A percentile compares a stretch with the other conserved stretches of the same genome.
phyloP scores from a whole-genome alignment of 64 coral and sea anemone genomes.

The Anthopleura sola region DNA sequence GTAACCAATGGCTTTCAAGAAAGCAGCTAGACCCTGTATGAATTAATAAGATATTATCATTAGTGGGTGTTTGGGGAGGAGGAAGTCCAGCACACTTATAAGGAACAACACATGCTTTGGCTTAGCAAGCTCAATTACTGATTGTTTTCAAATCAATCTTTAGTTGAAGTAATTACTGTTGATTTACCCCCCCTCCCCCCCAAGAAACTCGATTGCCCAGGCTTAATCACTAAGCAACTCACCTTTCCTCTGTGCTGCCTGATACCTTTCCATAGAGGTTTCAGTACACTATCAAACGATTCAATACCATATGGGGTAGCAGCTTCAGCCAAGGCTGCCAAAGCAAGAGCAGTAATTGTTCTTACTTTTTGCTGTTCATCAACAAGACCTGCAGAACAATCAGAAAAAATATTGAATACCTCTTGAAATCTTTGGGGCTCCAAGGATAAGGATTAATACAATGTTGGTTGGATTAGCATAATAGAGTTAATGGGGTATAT shows the following conservation, averaged over 20 bases:
- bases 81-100: too few species aligned
- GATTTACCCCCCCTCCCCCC: too few species aligned
- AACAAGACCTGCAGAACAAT: constrained; percentile 69
- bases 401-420: background rate
- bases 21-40: constrained; percentile 91
- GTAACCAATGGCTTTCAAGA: constrained; percentile 97
- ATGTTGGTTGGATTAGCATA: too few species aligned
- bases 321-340: constrained; percentile 97
- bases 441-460: too few species aligned
- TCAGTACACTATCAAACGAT: constrained; percentile 99
- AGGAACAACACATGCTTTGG: too few species aligned
- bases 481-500: too few species aligned
- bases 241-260: constrained; percentile 99
- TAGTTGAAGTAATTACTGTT: too few species aligned
- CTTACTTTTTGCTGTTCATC: constrained; percentile 99
- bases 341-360: constrained; percentile 99
- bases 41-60: background rate
- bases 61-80: too few species aligned
- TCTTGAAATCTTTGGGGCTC: too few species aligned
- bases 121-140: too few species aligned
- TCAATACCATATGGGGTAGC: constrained; percentile 99
- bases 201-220: too few species aligned
- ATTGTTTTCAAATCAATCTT: too few species aligned
- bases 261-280: constrained; percentile 99
- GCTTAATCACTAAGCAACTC: background rate